Evolutionary conservation across 2,113 vertebrate species (phyloP).

Genomic region (Labeo catla): DNA sequence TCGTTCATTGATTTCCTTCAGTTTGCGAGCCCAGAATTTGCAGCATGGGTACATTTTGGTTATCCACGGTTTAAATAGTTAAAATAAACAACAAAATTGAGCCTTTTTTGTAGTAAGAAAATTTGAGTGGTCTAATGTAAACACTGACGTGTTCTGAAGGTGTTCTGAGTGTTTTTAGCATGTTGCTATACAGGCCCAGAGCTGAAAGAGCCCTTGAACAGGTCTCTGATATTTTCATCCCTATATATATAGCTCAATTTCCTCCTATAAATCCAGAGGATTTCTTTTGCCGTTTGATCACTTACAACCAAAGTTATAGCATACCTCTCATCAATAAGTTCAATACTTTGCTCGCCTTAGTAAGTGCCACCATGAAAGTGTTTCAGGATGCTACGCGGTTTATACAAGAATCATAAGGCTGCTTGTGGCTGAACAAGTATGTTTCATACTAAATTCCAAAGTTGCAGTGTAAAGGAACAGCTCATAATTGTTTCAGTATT

Average conservation of each 20-base stretch:
- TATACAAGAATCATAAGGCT: not conserved
- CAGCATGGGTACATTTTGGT: not conserved
- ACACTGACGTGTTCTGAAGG: not conserved
- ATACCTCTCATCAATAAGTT: not conserved
- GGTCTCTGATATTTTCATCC: not conserved
- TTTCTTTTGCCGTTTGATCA: not conserved
- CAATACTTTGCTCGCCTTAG: not conserved
- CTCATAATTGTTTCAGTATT: conserved; percentile 49
- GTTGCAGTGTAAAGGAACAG: conserved; percentile 42
- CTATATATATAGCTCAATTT: not conserved
- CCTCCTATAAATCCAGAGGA: not conserved
- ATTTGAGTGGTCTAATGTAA: not conserved
- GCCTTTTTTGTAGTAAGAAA: not conserved
- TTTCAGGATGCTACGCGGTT: not conserved
- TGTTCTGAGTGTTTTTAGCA: not conserved
- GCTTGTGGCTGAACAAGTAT: not conserved
- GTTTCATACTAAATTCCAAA: conserved; percentile 40
- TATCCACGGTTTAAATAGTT: not conserved
- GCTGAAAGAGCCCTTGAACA: not conserved
- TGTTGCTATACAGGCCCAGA: not conserved
- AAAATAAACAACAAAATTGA: not conserved
- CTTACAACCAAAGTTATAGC: not conserved
- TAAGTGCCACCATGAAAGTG: not conserved
- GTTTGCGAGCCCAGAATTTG: not conserved
- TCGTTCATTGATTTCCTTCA: not conserved